Conservation (phyloP, 2,888 invertebrate genomes). For the Imbricaverruca yamaguchii region DNA sequence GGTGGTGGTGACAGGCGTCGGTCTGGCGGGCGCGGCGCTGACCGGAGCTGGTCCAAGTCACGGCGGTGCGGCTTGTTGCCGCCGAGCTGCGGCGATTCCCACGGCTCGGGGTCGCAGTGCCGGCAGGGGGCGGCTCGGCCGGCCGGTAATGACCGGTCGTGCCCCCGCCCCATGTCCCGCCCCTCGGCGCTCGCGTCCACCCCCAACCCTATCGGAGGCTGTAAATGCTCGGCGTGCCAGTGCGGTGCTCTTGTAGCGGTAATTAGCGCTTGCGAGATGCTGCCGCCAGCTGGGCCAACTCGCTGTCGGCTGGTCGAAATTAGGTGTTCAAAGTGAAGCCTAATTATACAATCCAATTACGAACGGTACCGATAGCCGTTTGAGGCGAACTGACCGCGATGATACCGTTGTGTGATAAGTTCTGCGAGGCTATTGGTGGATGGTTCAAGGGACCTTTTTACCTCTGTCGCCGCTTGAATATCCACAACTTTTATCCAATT, state of each 20-base stretch:
- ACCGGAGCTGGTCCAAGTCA: too few relatives aligned
- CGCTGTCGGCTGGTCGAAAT: background rate
- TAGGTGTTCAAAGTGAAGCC: background rate
- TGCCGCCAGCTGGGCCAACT: background rate
- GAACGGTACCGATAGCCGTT: background rate
- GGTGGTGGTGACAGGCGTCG: too few relatives aligned
- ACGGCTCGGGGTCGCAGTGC: background rate
- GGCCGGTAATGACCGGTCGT: background rate
- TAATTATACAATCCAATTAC: conserved; percentile 4
- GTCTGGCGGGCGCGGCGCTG: too few relatives aligned
- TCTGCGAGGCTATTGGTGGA: too few relatives aligned
- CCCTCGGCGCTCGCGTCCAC: too few relatives aligned
- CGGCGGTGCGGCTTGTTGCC: too few relatives aligned
- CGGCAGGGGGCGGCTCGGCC: background rate
- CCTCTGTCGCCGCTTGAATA: too few relatives aligned
- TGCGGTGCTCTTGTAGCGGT: background rate
- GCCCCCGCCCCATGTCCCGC: background rate
- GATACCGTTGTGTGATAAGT: too few relatives aligned
- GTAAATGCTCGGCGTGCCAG: conserved; percentile 8
- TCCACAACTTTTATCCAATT: too few relatives aligned
- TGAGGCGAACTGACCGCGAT: background rate
- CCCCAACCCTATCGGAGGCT: background rate
- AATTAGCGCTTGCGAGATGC: background rate
- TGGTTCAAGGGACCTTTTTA: too few relatives aligned
- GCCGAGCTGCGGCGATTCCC: background rate